Evolutionary conservation across 2,113 vertebrate species (phyloP).

Genomic region (Melanerpes aurifrons): DNA sequence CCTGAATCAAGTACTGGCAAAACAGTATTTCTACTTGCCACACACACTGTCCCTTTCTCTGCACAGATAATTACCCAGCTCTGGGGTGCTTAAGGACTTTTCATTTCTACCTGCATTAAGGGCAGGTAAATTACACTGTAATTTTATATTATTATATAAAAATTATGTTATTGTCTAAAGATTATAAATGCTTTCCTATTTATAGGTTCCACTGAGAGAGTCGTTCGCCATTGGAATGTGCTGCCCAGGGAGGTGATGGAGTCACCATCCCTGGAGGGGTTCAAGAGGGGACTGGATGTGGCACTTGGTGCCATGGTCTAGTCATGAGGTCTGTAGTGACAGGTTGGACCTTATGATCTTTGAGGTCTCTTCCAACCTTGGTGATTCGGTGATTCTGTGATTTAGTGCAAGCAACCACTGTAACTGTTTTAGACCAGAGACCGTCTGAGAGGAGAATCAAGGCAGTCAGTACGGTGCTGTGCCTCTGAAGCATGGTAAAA

Average conservation of each 20-base stretch:
- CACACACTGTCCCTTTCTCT: not conserved
- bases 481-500: not conserved
- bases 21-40: not conserved
- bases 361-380: too few relatives aligned
- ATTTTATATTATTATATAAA: not conserved
- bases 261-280: too few relatives aligned
- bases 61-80: not conserved
- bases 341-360: too few relatives aligned
- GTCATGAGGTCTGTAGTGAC: too few relatives aligned
- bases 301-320: too few relatives aligned
- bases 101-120: not conserved
- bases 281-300: too few relatives aligned
- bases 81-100: not conserved
- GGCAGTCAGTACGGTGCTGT: rapidly evolving
- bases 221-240: too few relatives aligned
- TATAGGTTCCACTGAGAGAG: not conserved
- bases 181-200: not conserved
- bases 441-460: not conserved
- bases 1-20: not conserved
- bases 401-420: not conserved
- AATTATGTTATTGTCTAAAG: not conserved
- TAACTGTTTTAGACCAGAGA: not conserved
- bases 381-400: too few relatives aligned
- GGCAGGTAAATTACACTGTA: not conserved
- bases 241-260: too few relatives aligned